Conservation (phyloP, 2,888 invertebrate genomes). For the Mimas tiliae region DNA sequence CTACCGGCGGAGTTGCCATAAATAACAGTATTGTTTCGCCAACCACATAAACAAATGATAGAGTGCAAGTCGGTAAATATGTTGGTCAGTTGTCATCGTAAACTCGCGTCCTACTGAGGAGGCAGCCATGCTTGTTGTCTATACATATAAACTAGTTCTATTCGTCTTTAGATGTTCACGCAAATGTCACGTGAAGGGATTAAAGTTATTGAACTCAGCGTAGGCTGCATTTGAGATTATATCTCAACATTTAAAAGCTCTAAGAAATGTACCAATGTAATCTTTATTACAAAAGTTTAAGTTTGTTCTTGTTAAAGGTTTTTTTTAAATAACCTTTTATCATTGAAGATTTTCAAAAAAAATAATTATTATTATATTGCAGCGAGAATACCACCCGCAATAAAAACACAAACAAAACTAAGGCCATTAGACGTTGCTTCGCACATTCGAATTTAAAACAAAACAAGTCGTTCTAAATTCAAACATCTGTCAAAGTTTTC, state of each 20-base stretch:
- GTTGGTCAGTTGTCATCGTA: constrained; percentile 46
- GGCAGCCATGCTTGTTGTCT: constrained; percentile 25
- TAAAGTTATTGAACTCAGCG: constrained; percentile 3
- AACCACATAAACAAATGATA: constrained; percentile 44
- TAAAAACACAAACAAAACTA: constrained; percentile 19
- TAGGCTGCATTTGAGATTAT: not conserved
- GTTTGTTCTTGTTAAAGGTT: not conserved
- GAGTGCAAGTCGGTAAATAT: constrained; percentile 37
- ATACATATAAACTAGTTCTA: constrained; percentile 15
- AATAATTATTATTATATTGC: not conserved
- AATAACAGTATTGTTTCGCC: constrained; percentile 45
- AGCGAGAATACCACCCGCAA: constrained; percentile 15
- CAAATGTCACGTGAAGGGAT: constrained; percentile 21
- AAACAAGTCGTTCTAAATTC: constrained; percentile 21
- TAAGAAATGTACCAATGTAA: not conserved
- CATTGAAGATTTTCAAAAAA: no score
- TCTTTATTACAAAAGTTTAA: not conserved
- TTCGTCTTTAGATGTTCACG: constrained; percentile 23
- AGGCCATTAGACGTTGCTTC: constrained; percentile 16
- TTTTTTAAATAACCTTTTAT: no score
- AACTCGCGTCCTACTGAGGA: constrained; percentile 34
- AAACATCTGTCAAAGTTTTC: constrained; percentile 21
- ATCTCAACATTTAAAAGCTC: not conserved
- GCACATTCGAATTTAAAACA: constrained; percentile 16
- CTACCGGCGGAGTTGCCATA: constrained; percentile 39